Conservation (phyloP, 2,113 vertebrate species). For the Galbula dea region DNA sequence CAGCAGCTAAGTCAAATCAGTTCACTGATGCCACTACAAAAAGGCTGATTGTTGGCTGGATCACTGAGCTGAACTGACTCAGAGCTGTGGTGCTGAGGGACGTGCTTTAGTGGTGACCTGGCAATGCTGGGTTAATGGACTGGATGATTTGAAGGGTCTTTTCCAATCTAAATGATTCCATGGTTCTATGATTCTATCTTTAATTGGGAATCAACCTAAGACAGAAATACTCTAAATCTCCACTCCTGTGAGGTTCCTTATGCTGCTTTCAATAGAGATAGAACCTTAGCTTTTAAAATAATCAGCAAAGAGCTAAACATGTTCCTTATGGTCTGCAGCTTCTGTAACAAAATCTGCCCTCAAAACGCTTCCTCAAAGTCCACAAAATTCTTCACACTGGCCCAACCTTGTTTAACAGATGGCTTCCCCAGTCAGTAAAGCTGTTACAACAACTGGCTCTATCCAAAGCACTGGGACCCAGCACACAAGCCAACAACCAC, state of each 20-base stretch:
- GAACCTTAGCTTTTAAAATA: background rate
- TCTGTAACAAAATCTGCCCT: background rate
- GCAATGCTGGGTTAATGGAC: background rate
- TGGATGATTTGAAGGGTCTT: background rate
- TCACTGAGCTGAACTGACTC: background rate
- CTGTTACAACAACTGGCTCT: background rate
- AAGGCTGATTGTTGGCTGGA: background rate
- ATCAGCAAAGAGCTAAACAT: background rate
- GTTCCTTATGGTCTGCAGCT: background rate
- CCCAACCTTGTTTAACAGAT: too few species aligned
- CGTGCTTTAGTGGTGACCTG: background rate
- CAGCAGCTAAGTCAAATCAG: background rate
- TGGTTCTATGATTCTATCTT: background rate
- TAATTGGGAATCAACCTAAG: background rate
- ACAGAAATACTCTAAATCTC: background rate
- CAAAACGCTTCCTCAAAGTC: background rate
- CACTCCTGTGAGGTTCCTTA: background rate
- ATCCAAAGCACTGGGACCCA: background rate
- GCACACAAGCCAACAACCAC: background rate
- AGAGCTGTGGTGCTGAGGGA: background rate
- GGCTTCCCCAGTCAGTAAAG: background rate
- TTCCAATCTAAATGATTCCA: background rate
- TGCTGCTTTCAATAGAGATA: background rate
- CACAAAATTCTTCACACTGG: background rate
- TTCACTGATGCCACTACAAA: background rate